Conservation (phyloP, 2,113 vertebrate genomes). For the Burhinus oedicnemus region DNA sequence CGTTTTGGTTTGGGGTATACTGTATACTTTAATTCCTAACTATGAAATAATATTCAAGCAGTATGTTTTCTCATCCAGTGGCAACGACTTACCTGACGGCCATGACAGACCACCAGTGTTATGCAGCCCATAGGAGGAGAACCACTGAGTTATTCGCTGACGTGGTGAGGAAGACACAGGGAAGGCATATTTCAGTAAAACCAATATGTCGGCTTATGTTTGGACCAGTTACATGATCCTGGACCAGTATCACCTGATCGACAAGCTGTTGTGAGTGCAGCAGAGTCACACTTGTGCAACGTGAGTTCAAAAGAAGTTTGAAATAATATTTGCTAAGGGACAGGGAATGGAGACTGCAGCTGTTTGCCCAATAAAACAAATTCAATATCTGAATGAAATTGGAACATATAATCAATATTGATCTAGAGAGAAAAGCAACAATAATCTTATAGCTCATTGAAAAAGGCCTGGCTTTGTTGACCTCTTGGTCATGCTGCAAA, state of each 20-base stretch:
- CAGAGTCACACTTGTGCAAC: not conserved
- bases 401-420: conserved; percentile 52
- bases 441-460: not conserved
- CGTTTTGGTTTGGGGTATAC: not conserved
- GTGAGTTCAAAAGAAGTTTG: not conserved
- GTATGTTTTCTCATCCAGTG: not conserved
- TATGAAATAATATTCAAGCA: not conserved
- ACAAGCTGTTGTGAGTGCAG: not conserved
- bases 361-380: conserved; percentile 53
- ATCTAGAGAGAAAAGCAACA: not conserved
- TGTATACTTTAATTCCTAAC: not conserved
- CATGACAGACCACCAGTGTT: too few relatives aligned
- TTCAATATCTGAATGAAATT: conserved; percentile 28
- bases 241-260: not conserved
- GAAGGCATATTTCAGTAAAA: not conserved
- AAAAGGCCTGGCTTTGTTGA: conserved; percentile 30
- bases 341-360: not conserved
- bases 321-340: conserved; percentile 49
- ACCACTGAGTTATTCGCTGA: not conserved
- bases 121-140: not conserved
- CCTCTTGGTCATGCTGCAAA: not conserved
- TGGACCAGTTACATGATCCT: not conserved
- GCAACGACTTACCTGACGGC: not conserved
- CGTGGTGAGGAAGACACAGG: rapidly evolving
- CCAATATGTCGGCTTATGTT: not conserved